Conservation (phyloP, 1,140 invertebrate genomes). For the Glossosoma conforme region DNA sequence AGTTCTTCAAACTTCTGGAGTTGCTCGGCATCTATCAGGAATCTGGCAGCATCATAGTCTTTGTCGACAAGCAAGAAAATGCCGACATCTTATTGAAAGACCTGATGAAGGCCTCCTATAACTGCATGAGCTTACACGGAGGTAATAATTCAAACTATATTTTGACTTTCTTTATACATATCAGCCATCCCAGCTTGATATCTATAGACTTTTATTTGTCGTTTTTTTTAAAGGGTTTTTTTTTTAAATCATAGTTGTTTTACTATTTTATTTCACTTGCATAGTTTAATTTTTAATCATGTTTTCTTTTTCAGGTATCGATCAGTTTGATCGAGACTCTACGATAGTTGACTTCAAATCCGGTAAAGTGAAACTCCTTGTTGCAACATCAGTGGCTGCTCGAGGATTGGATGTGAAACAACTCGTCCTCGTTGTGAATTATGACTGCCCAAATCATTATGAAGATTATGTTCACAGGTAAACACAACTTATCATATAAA, state of each 20-base stretch:
- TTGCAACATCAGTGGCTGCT: conserved; percentile 96
- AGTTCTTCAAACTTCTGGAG: conserved; percentile 96
- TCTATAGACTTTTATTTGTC: not conserved
- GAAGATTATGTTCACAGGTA: conserved; percentile 96
- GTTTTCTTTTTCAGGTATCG: conserved; percentile 62
- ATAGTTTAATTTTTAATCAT: not conserved
- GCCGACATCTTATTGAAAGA: conserved; percentile 93
- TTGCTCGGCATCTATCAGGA: conserved; percentile 92
- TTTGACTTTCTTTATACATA: conserved; percentile 49
- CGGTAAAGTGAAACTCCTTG: conserved; percentile 77
- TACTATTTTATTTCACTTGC: not conserved
- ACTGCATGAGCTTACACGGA: conserved; percentile 95
- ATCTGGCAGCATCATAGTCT: conserved; percentile 90
- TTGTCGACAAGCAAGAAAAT: conserved; percentile 99
- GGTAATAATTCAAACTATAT: conserved; percentile 61
- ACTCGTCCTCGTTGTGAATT: conserved; percentile 96
- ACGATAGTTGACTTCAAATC: conserved; percentile 98
- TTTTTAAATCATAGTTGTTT: not conserved
- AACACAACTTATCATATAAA: too few relatives aligned
- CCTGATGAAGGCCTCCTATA: conserved; percentile 94
- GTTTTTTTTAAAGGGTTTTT: conserved; percentile 4
- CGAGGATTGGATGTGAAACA: conserved; percentile 97
- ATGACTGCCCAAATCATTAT: conserved; percentile 99
- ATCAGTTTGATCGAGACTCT: conserved; percentile 98
- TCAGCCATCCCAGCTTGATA: too few relatives aligned